Evolutionary conservation across 1,140 invertebrate species (phyloP), one percentile per base, ranked within the genome.

Genomic region (Drosophila tropicalis): DNA sequence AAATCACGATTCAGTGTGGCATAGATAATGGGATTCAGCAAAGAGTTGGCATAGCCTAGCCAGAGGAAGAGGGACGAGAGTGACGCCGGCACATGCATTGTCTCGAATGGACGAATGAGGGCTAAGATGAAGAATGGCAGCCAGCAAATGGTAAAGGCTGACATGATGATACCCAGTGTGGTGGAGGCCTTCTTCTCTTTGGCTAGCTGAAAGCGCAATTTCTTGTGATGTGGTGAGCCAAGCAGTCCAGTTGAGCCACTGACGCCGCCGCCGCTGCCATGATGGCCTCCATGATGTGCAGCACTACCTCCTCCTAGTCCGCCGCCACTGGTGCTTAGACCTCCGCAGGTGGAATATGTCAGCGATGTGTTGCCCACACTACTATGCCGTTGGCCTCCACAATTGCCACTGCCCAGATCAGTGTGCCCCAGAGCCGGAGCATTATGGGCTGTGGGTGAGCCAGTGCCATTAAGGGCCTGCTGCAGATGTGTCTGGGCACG

Each of bases 131-230:
- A 99, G 92, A 99, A 99, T 1, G 98, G 98, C 36, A 99, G 93
- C 98, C 98, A 99, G 91, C 98, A 99, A 63, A 99, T 93, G 13
- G 96, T 97, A 89, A 99, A 99, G 1, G 98, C 97, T 68, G 97
- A 98, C 97, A 98, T 98, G 60, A 99, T 99, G 63, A 99, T 99
- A 12, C 98, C 98, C 64, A 99, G 94, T 0, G 98, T 99, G 17
- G 98, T 98, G 60, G 97, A 98, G 3, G 98, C 98, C 92, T 99
- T 99, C 54, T 97, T 94, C 86, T 98, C 97, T 80, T 97, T 98
- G 47, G 96, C 96, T 79, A 97, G 91, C 85, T 96, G 96, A 84
- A 97, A 96, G 32, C 96, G 93, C 40, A 97, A 92, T 82, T 96
- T 96, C 90, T 96, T 96, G 78, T 96, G 95, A 83, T 94, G 94